These are phyloP conservation scores for Nilaparvata lugens DNA, from an alignment of 1,140 invertebrate species.

Conservation along the genomic window DNA sequence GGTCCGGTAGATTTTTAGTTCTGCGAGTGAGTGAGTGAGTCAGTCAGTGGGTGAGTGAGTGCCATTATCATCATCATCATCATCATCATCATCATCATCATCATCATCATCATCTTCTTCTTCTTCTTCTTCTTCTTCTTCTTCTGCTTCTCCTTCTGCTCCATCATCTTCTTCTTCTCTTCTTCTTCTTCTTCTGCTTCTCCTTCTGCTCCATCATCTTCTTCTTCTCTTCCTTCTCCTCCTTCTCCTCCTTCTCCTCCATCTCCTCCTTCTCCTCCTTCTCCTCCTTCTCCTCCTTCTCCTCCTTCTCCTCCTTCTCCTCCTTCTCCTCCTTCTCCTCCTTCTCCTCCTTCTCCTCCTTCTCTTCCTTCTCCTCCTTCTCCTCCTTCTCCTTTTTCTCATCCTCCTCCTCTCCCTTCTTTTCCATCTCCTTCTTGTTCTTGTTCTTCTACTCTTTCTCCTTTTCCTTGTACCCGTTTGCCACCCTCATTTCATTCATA, in stretches of 20 bases:
- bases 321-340: neutral
- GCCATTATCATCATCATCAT: too few species aligned
- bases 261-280: constrained; percentile 4
- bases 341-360: constrained; percentile 1
- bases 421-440: too few species aligned
- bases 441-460: too few species aligned
- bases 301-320: neutral
- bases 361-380: neutral
- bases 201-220: neutral
- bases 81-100: too few species aligned
- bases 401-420: neutral
- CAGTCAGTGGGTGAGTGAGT: too few species aligned
- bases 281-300: neutral
- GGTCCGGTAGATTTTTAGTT: too few species aligned
- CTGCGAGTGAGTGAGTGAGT: too few species aligned
- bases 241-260: constrained; percentile 6
- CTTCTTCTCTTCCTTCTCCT: neutral
- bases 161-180: constrained; percentile 3
- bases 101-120: too few species aligned
- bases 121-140: neutral
- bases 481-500: too few species aligned
- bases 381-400: neutral
- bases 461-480: too few species aligned
- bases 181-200: neutral
- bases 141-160: constrained; percentile 8